phyloP scores from a whole-genome alignment of 2,113 vertebrate genomes.

The Grallaria varia region DNA sequence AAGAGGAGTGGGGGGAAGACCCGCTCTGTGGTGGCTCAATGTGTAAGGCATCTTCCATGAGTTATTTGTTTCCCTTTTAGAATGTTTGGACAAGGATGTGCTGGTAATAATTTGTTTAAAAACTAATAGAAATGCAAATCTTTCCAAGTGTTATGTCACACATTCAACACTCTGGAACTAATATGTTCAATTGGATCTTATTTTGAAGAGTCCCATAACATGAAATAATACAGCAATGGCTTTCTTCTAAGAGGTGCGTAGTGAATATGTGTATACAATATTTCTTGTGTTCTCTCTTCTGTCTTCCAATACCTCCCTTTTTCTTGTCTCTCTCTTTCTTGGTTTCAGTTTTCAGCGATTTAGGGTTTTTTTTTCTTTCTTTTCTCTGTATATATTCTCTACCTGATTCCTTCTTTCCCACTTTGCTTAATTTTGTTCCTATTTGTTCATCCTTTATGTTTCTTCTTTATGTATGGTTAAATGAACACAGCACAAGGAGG shows the following conservation, averaged over 20 bases:
- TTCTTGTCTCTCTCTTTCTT: background rate
- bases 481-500: background rate
- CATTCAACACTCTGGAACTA: background rate
- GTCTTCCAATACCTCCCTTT: background rate
- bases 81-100: background rate
- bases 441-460: background rate
- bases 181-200: background rate
- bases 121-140: background rate
- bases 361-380: background rate
- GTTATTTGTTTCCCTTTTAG: background rate
- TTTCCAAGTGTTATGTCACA: background rate
- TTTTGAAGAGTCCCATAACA: background rate
- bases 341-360: background rate
- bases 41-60: background rate
- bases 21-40: background rate
- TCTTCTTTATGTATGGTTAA: background rate
- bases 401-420: background rate
- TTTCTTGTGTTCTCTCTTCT: background rate
- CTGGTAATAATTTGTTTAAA: background rate
- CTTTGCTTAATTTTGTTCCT: background rate
- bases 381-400: background rate
- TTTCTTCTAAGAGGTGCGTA: background rate
- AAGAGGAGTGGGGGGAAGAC: background rate
- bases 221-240: background rate
- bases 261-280: background rate